These are phyloP conservation scores for Paramuricea clavata DNA, from an alignment of 92 coral and sea anemone species.

Conservation along the genomic window DNA sequence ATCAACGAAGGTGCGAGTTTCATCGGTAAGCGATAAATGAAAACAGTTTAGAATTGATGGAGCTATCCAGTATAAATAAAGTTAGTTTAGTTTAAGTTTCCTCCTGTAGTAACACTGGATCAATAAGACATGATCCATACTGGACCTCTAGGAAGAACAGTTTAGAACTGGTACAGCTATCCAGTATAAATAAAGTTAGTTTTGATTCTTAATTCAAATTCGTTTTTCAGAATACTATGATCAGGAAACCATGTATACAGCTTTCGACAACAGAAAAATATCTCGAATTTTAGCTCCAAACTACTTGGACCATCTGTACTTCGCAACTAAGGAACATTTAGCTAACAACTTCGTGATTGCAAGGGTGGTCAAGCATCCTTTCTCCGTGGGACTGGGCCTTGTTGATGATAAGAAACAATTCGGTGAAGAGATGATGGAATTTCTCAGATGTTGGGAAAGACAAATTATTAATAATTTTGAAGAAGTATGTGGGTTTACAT, in stretches of 20 bases:
- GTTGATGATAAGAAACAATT: not conserved
- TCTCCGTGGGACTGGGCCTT: conserved; percentile 35
- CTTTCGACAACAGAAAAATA: conserved; percentile 20
- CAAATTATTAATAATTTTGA: not conserved
- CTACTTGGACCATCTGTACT: conserved; percentile 38
- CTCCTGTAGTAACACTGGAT: no score
- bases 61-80: not conserved
- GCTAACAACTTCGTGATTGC: not conserved
- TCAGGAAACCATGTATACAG: not conserved
- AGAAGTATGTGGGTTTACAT: not conserved
- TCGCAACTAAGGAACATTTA: not conserved
- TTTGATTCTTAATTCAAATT: no score
- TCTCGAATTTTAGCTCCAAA: conserved; percentile 35
- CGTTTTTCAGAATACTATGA: not conserved
- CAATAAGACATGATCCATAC: no score
- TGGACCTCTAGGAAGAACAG: no score
- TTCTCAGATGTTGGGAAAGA: conserved; percentile 44
- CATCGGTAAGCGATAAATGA: not conserved
- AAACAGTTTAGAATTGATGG: no score
- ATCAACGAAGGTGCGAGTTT: conserved; percentile 47
- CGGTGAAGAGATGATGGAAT: not conserved
- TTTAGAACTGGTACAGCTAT: not conserved
- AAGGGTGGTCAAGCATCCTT: conserved; percentile 20
- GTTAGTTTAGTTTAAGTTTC: not conserved
- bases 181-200: not conserved